These are phyloP conservation scores for Tachina lurida DNA, from an alignment of 2,888 invertebrate species.

Conservation along the genomic window DNA sequence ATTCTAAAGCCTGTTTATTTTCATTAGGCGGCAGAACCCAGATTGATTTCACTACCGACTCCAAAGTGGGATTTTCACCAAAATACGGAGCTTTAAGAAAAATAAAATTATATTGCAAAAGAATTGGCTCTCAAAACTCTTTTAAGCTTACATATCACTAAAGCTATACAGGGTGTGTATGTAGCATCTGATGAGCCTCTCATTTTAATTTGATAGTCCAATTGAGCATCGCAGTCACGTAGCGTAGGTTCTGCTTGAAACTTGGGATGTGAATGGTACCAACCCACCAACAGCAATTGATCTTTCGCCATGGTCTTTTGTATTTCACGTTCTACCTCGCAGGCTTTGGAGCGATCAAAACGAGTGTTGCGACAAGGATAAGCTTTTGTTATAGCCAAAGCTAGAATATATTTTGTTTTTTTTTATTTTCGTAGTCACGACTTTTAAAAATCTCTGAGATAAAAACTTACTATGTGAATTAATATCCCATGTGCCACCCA, in stretches of 20 bases:
- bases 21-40: slow-evolving; percentile 99
- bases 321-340: slow-evolving; percentile 91
- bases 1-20: slow-evolving; percentile 92
- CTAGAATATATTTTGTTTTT: slow-evolving; percentile 83
- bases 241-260: slow-evolving; percentile 93
- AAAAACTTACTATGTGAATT: slow-evolving; percentile 93
- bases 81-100: slow-evolving; percentile 90
- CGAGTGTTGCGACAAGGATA: slow-evolving; percentile 94
- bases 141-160: slow-evolving; percentile 89
- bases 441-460: not conserved
- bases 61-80: slow-evolving; percentile 90
- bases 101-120: slow-evolving; percentile 39
- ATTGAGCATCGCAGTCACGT: slow-evolving; percentile 94
- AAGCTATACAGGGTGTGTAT: slow-evolving; percentile 96
- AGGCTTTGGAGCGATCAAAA: slow-evolving; percentile 89
- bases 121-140: not conserved
- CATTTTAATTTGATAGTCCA: slow-evolving; percentile 97
- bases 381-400: slow-evolving; percentile 92
- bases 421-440: not conserved
- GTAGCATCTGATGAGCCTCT: slow-evolving; percentile 94
- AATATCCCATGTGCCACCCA: slow-evolving; percentile 97
- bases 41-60: slow-evolving; percentile 93
- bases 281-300: slow-evolving; percentile 92
- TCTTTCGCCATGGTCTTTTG: slow-evolving; percentile 92
- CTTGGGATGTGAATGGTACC: slow-evolving; percentile 97